A percentile compares a stretch with the other conserved stretches of the same genome.
Evolutionary conservation across 1,140 invertebrate genomes (phyloP).

Genomic region (Drosophila tristis): DNA sequence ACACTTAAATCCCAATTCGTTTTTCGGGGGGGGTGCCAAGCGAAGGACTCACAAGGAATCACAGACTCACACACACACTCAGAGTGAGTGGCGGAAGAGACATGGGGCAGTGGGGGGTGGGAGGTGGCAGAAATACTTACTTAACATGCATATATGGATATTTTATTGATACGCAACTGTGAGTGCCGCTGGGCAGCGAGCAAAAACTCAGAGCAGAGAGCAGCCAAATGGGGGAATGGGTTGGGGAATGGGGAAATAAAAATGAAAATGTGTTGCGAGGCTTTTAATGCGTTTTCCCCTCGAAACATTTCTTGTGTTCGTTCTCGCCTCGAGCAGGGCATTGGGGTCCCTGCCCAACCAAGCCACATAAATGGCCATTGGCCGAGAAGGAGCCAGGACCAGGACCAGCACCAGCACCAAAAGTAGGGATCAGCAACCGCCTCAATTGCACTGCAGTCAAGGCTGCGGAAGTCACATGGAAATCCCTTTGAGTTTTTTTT

Average conservation of each 20-base stretch:
- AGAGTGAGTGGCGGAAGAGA: background rate
- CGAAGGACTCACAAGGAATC: slow-evolving; percentile 45
- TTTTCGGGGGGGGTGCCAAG: slow-evolving; percentile 48
- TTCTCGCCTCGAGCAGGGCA: slow-evolving; percentile 42
- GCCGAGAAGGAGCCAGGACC: slow-evolving; percentile 23
- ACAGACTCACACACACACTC: slow-evolving; percentile 40
- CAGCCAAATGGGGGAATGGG: background rate
- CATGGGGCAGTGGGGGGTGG: background rate
- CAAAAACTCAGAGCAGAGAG: slow-evolving; percentile 10
- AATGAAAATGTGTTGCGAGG: slow-evolving; percentile 64
- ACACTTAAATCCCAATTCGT: slow-evolving; percentile 82
- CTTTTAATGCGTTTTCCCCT: slow-evolving; percentile 73
- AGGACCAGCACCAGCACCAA: background rate
- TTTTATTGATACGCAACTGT: slow-evolving; percentile 78
- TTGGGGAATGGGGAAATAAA: slow-evolving; percentile 32
- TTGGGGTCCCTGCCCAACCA: slow-evolving; percentile 5
- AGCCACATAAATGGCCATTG: slow-evolving; percentile 58
- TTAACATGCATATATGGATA: slow-evolving; percentile 83
- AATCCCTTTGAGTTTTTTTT: slow-evolving; percentile 64
- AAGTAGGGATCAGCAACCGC: slow-evolving; percentile 27
- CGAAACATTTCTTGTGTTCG: slow-evolving; percentile 37
- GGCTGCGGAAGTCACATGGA: slow-evolving; percentile 64
- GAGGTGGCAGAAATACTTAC: slow-evolving; percentile 56
- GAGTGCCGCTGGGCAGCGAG: slow-evolving; percentile 55
- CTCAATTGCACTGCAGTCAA: slow-evolving; percentile 29